Conservation (phyloP, 2,888 invertebrate genomes). For the Xanthia icteritia region DNA sequence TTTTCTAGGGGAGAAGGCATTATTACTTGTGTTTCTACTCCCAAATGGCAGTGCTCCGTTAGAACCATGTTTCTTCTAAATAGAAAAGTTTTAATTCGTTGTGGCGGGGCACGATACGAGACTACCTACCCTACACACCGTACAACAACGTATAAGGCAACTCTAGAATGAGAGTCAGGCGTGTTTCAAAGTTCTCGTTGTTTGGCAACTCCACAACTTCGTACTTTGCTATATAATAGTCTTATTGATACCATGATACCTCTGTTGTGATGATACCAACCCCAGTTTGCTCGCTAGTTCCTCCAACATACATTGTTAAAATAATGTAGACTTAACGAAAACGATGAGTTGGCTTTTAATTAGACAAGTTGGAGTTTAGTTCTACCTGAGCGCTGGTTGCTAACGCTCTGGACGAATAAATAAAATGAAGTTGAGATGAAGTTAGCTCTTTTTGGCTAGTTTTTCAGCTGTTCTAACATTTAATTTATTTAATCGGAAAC, state of each 20-base stretch:
- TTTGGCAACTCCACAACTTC: constrained; percentile 73
- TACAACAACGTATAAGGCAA: constrained; percentile 52
- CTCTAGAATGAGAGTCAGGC: constrained; percentile 61
- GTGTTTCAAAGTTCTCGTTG: constrained; percentile 66
- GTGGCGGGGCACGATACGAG: constrained; percentile 69
- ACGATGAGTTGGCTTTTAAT: constrained; percentile 59
- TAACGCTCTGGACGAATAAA: constrained; percentile 45
- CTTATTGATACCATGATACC: constrained; percentile 62
- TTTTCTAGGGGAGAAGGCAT: constrained; percentile 71
- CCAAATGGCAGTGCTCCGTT: constrained; percentile 70
- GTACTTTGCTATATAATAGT: constrained; percentile 69
- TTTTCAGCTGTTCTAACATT: constrained; percentile 30
- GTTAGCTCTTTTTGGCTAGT: constrained; percentile 47
- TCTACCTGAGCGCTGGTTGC: constrained; percentile 52
- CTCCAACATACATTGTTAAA: constrained; percentile 42
- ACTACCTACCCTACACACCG: constrained; percentile 39
- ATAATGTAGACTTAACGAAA: constrained; percentile 41
- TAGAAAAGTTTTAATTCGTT: constrained; percentile 85
- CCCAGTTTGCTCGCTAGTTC: background rate
- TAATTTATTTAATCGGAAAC: constrained; percentile 22
- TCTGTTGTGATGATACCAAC: constrained; percentile 36
- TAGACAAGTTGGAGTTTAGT: constrained; percentile 61
- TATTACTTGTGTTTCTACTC: constrained; percentile 73
- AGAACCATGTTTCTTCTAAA: constrained; percentile 79
- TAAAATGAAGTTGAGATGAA: constrained; percentile 49